Conservation (phyloP, 2,113 vertebrate genomes). For the Laticauda laticaudata region DNA sequence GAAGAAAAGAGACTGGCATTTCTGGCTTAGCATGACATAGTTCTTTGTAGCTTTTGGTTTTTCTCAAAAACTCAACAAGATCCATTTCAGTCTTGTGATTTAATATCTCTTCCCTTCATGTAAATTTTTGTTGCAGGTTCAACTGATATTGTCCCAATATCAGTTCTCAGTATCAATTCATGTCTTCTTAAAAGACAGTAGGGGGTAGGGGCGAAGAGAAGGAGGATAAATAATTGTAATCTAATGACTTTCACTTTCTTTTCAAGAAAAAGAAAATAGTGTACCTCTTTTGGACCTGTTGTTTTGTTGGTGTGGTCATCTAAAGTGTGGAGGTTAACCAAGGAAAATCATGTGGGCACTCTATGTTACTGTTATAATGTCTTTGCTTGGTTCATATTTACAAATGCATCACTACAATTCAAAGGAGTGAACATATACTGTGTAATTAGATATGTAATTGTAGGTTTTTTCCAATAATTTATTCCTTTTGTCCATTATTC, state of each 20-base stretch:
- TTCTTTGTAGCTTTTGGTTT: slow-evolving; percentile 6
- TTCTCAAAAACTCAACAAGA: slow-evolving; percentile 1
- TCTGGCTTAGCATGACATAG: background rate
- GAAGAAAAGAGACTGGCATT: background rate
- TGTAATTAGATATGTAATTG: background rate
- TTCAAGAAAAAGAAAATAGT: slow-evolving; percentile 19
- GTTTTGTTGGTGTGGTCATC: slow-evolving; percentile 30
- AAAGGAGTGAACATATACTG: background rate
- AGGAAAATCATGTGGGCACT: slow-evolving; percentile 37
- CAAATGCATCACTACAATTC: background rate
- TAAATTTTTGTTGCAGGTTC: background rate
- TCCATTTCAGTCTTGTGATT: slow-evolving; percentile 8
- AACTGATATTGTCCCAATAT: background rate
- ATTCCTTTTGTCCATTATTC: background rate
- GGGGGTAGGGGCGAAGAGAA: background rate
- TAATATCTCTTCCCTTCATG: background rate
- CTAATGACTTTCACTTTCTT: slow-evolving; percentile 41
- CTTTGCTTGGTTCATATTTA: slow-evolving; percentile 3
- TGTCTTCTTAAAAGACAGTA: background rate
- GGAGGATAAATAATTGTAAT: slow-evolving; percentile 50
- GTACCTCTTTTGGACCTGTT: slow-evolving; percentile 30
- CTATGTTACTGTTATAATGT: slow-evolving; percentile 1
- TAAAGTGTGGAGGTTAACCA: slow-evolving; percentile 43
- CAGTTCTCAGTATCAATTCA: too few relatives aligned
- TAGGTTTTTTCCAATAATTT: background rate